Conservation (phyloP, 2,888 invertebrate species). For the Nephrotoma flavescens region DNA sequence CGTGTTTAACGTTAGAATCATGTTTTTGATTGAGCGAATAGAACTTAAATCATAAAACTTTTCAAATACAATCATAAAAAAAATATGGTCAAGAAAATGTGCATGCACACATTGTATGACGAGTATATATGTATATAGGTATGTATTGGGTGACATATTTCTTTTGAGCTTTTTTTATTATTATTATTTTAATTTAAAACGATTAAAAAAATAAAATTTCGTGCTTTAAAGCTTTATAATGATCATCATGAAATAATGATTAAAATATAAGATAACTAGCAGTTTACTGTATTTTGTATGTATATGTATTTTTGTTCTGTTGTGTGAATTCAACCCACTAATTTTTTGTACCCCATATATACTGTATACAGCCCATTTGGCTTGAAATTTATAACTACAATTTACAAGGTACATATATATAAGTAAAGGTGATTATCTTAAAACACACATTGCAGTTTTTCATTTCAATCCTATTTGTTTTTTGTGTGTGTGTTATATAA, state of each 20-base stretch:
- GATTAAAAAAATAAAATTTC: neutral
- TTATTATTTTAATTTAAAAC: neutral
- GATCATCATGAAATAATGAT: neutral
- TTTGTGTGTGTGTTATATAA: neutral
- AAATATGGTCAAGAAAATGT: neutral
- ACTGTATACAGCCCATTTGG: neutral
- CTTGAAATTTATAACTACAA: neutral
- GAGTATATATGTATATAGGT: neutral
- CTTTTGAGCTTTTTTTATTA: neutral
- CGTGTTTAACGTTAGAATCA: neutral
- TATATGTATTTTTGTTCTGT: neutral
- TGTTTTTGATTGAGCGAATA: neutral
- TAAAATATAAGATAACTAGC: neutral
- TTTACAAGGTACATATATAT: neutral
- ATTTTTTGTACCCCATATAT: neutral
- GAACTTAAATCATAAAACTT: neutral
- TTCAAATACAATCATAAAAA: neutral
- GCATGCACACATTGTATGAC: neutral
- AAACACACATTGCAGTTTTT: slow-evolving; percentile 3
- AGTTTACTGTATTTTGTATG: neutral
- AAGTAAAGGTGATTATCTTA: slow-evolving; percentile 1
- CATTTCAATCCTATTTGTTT: neutral
- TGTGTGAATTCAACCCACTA: neutral
- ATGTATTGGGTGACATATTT: neutral
- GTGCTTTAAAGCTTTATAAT: neutral